Evolutionary conservation across 2,797 vertebrate genomes (phyloP).

Genomic region (Sorex maritimensis): DNA sequence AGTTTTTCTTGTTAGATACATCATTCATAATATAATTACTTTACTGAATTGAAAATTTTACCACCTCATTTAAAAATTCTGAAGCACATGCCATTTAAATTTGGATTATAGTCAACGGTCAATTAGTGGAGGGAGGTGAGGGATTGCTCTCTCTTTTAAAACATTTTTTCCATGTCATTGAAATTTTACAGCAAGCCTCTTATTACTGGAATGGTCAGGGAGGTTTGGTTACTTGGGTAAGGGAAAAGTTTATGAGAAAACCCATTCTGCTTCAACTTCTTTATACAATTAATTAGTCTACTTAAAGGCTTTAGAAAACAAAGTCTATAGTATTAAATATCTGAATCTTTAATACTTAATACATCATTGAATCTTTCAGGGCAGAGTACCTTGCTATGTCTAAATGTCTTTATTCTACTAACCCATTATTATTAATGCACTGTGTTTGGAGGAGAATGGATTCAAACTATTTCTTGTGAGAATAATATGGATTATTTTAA

Average conservation of each 20-base stretch:
- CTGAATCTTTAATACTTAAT: too few species aligned
- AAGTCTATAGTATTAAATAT: constrained; percentile 27
- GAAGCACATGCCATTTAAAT: constrained; percentile 72
- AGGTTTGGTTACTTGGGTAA: constrained; percentile 57
- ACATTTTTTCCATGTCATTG: constrained; percentile 81
- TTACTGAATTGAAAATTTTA: constrained; percentile 64
- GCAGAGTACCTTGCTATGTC: neutral
- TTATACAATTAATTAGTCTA: constrained; percentile 80
- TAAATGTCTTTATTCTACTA: constrained; percentile 30
- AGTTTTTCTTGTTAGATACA: constrained; percentile 26
- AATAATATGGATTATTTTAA: too few species aligned
- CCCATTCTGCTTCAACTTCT: constrained; percentile 73
- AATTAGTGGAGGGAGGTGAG: constrained; percentile 78
- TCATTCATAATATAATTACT: constrained; percentile 42
- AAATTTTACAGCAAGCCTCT: constrained; percentile 66
- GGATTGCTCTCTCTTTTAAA: constrained; percentile 47
- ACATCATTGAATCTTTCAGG: constrained; percentile 25
- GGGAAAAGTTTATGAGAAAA: constrained; percentile 72
- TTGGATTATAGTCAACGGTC: constrained; percentile 84
- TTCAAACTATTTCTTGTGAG: neutral
- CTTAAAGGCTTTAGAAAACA: constrained; percentile 69
- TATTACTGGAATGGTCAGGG: constrained; percentile 63
- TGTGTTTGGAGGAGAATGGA: neutral
- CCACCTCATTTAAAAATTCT: constrained; percentile 70
- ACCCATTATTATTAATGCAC: neutral